phyloP scores from a whole-genome alignment of 2,113 vertebrate species.

The Suncus etruscus region DNA sequence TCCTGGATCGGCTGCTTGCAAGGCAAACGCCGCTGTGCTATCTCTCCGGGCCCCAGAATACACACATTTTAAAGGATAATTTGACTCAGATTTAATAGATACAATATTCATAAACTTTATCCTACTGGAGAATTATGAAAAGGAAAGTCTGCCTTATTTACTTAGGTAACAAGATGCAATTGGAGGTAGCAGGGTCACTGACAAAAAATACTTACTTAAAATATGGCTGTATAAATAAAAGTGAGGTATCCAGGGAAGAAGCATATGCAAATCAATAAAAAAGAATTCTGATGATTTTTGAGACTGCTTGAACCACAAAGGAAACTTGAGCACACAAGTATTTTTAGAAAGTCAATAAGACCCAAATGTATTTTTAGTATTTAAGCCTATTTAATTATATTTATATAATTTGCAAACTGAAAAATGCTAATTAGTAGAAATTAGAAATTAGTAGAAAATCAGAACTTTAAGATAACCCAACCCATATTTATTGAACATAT shows the following conservation, averaged over 20 bases:
- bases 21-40: too few species aligned
- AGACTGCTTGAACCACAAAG: background rate
- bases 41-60: too few species aligned
- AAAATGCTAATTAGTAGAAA: constrained; percentile 26
- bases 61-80: background rate
- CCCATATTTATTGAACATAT: background rate
- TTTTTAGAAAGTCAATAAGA: constrained; percentile 24
- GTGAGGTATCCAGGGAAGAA: rapidly evolving
- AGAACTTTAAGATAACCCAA: background rate
- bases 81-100: background rate
- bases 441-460: background rate
- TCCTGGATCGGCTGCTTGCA: too few species aligned
- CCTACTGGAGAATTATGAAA: background rate
- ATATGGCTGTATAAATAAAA: background rate
- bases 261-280: background rate
- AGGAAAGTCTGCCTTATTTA: background rate
- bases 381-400: background rate
- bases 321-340: background rate
- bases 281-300: background rate
- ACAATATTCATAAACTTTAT: background rate
- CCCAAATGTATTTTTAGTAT: background rate
- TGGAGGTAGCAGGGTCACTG: background rate
- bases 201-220: background rate
- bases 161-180: background rate
- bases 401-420: constrained; percentile 6